phyloP scores from a whole-genome alignment of 2,113 vertebrate species.

The Desmodus rotundus region DNA sequence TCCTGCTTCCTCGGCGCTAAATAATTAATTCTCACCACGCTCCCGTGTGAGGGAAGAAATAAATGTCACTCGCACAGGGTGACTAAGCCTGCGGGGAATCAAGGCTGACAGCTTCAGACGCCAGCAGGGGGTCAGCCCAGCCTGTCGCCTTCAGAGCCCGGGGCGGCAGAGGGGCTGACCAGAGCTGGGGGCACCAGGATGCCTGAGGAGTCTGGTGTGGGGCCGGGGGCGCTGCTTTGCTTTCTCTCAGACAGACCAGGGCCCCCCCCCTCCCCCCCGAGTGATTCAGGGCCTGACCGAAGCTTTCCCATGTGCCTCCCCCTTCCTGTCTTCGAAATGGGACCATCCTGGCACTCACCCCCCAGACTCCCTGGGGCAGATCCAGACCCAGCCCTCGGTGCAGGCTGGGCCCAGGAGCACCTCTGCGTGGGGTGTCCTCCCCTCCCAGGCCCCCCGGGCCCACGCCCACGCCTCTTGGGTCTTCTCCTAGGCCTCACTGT shows the following conservation, averaged over 20 bases:
- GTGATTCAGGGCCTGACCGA: accelerated
- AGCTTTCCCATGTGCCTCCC: background rate
- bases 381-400: background rate
- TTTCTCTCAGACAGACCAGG: accelerated
- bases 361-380: background rate
- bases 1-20: constrained; percentile 35
- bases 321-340: background rate
- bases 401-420: accelerated
- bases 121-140: background rate
- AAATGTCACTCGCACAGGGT: constrained; percentile 53
- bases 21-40: constrained; percentile 66
- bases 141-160: background rate
- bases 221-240: accelerated
- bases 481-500: background rate
- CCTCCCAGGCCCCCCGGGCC: no score
- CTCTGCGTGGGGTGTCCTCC: background rate
- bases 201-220: accelerated
- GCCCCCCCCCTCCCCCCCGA: no score
- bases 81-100: background rate
- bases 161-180: background rate
- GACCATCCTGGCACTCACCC: background rate
- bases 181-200: background rate
- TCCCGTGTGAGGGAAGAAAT: constrained; percentile 49
- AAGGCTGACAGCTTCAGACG: background rate
- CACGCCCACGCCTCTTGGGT: background rate